Evolutionary conservation across 2,888 invertebrate species (phyloP), one percentile per base, ranked within the genome.

Genomic region (Capitulum mitella): DNA sequence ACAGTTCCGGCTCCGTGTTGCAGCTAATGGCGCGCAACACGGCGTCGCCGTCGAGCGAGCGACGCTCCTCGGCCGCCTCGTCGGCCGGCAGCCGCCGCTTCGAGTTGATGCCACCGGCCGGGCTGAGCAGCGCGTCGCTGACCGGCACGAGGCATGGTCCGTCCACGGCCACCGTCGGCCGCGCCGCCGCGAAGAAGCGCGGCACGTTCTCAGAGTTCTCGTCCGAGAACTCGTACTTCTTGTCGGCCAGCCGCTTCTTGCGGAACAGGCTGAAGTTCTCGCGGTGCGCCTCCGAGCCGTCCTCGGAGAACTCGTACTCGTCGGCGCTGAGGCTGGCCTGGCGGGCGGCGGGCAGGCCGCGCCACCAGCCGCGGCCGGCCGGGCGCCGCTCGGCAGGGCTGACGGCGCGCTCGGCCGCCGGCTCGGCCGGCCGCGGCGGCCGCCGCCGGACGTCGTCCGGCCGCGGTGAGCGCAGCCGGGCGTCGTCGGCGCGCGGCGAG

Each of bases 181-280:
- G 80, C 3, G 80, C 81, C 34, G 80, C 80, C 74, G 79, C 78
- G n/a, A 82, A 78, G 37, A 82, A 46, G 46, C 81, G 80, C 46
- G 82, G 82, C 40, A 82, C 77, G 61, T 82, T 82, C 61, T 82
- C 82, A 19, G 80, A 78, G 51, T 82, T 80, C 74, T 82, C 82
- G n/a, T 83, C 80, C 43, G 82, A 78, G 84, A 95, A 95, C 84
- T 95, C 95, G 84, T 95, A 95, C 85, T 94, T 95, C 85, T 95
- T 95, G 84, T 95, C 95, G 0, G 95, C 95, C 78, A 95, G 86
- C 14, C 94, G 89, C 78, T 94, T 89, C 84, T 93, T 93, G 14
- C 95, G 89, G 84, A 93, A 94, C 83, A 91, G 92, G 83, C 93
- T 93, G n/a, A 94, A 89, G 84, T 94, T 94, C 84, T 94, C 94